Evolutionary conservation across 2,888 invertebrate genomes (phyloP).

Genomic region (Drosophila silvestris): DNA sequence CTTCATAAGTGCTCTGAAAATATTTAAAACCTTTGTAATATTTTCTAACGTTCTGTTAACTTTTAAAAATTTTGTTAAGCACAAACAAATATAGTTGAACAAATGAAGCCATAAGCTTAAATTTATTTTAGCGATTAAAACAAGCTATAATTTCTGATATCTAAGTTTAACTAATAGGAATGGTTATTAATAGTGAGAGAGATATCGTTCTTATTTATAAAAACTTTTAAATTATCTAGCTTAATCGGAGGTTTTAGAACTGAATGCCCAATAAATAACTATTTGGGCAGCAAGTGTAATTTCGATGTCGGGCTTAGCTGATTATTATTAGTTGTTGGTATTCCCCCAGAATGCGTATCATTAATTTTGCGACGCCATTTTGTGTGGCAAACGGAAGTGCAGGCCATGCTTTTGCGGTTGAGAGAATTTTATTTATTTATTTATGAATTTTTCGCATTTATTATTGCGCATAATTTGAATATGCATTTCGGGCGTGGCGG

Average conservation of each 20-base stretch:
- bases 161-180: neutral
- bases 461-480: conserved; percentile 58
- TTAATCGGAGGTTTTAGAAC: neutral
- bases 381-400: conserved; percentile 66
- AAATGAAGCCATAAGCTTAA: neutral
- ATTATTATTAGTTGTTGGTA: conserved; percentile 11
- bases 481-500: conserved; percentile 54
- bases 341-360: conserved; percentile 16
- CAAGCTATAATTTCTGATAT: neutral
- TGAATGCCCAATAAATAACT: neutral
- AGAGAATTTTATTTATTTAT: conserved; percentile 57
- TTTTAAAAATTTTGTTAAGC: neutral
- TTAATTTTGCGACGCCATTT: conserved; percentile 47
- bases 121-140: neutral
- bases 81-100: neutral
- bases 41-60: neutral
- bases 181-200: neutral
- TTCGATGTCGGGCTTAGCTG: neutral
- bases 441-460: conserved; percentile 63
- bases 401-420: conserved; percentile 61
- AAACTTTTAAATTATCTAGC: neutral
- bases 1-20: neutral
- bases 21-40: neutral
- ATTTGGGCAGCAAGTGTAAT: conserved; percentile 17
- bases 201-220: neutral